phyloP scores from a whole-genome alignment of 1,140 invertebrate genomes.

The Conus betulinus region DNA sequence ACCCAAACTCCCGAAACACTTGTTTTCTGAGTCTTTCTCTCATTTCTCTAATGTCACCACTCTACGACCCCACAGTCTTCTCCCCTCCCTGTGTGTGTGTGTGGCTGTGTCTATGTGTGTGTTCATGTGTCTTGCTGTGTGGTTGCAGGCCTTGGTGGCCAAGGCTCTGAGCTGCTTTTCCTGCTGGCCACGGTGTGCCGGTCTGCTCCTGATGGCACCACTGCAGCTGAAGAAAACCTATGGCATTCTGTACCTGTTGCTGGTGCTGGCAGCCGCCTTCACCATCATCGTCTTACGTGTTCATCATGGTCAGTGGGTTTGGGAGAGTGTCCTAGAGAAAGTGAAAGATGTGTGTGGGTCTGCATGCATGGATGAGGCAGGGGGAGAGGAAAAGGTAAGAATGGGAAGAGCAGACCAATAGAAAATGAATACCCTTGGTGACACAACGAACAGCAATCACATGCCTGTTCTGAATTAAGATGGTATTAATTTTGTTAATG shows the following conservation, averaged over 20 bases:
- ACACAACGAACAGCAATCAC: no score
- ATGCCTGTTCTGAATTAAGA: no score
- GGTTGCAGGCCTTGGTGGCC: neutral
- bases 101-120: neutral
- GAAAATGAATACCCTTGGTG: no score
- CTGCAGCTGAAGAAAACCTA: neutral
- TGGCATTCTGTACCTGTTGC: neutral
- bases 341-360: neutral
- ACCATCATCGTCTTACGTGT: neutral
- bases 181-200: constrained; percentile 6
- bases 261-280: neutral
- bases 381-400: no score
- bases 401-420: no score
- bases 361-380: no score
- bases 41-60: neutral
- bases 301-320: neutral
- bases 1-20: neutral
- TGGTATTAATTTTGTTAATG: no score
- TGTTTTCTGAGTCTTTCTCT: no score
- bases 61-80: neutral
- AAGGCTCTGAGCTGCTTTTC: neutral
- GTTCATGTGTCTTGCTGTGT: neutral
- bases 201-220: neutral
- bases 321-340: neutral
- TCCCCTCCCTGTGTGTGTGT: neutral